Evolutionary conservation across 2,113 vertebrate species (phyloP), one percentile per base, ranked within the genome.

Genomic region (Bettongia penicillata): DNA sequence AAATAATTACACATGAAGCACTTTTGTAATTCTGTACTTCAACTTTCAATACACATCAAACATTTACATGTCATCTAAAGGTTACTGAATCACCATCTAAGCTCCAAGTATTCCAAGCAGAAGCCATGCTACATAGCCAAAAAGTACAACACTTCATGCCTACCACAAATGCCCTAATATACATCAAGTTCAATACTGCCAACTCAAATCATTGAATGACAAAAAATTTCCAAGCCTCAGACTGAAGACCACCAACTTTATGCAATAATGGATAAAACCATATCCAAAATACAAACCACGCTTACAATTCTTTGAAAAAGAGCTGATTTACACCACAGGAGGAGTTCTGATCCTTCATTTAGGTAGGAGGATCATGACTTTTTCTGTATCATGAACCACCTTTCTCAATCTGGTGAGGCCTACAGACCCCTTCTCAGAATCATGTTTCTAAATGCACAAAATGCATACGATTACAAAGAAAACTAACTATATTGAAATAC

Each of bases 1-100:
- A 77, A 77, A 77, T 77, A 77, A 98, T 97, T 95, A 95, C 0
- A 25, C 95, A 94, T 97, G 96, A 98, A 98, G 98, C 97, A 97
- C 55, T 93, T 0, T 0, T 23, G 57, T 90, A 93, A 90, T 97
- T 90, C 93, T 94, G 91, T 25, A 93, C 94, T 98, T 98, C 97
- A 97, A 92, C 96, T 97, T 97, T 90, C 90, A 89, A 37, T 0
- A 51, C 48, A 92, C 94, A 84, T 96, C 96, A 96, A 77, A 77
- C 37, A 77, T 2, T 77, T 16, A 77, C 16, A 77, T 8, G 16
- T 77, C 37, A 77, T 22, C 16, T 37, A 43, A 43, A 77, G n/a
- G n/a, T 43, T n/a, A 77, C 16, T 77, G 43, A 43, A 77, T 77
- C n/a, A 77, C 68, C n/a, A n/a, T n/a, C 68, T 77, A 19, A 77